phyloP scores from a whole-genome alignment of 1,140 invertebrate genomes.

The Drosophila lacteicornis region DNA sequence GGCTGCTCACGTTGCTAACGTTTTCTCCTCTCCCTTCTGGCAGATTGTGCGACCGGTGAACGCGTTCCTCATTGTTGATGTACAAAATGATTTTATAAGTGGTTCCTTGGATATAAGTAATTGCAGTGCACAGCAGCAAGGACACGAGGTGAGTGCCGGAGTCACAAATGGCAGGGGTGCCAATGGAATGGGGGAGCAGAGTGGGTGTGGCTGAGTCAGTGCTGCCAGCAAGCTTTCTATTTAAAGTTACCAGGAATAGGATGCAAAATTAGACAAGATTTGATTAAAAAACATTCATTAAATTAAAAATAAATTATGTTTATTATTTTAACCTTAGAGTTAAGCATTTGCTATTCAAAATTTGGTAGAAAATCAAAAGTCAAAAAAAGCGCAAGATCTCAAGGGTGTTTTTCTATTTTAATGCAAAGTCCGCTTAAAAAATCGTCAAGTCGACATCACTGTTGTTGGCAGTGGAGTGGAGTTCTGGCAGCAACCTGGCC shows the following conservation, averaged over 20 bases:
- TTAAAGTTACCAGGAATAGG: not conserved
- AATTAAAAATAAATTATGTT: too few relatives aligned
- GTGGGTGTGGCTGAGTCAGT: constrained; percentile 14
- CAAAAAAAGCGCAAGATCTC: not conserved
- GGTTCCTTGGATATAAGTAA: constrained; percentile 97
- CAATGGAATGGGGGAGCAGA: constrained; percentile 1
- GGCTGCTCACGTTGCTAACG: constrained; percentile 50
- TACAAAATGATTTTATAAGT: constrained; percentile 99
- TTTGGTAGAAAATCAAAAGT: too few relatives aligned
- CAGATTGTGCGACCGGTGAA: constrained; percentile 94
- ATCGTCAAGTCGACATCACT: not conserved
- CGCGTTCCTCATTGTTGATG: constrained; percentile 97
- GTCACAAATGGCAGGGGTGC: constrained; percentile 34
- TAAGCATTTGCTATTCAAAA: too few relatives aligned
- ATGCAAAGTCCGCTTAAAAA: not conserved
- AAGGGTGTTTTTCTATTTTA: not conserved
- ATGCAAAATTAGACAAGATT: not conserved
- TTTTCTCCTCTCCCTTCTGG: constrained; percentile 61
- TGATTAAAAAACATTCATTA: not conserved
- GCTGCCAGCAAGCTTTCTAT: not conserved
- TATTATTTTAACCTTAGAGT: too few relatives aligned
- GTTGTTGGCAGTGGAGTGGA: constrained; percentile 8
- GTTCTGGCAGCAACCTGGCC: constrained; percentile 58
- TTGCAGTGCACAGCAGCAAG: constrained; percentile 96
- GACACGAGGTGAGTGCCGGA: constrained; percentile 89